phyloP scores from a whole-genome alignment of 2,797 vertebrate species.

The Poliocrania exsul region DNA sequence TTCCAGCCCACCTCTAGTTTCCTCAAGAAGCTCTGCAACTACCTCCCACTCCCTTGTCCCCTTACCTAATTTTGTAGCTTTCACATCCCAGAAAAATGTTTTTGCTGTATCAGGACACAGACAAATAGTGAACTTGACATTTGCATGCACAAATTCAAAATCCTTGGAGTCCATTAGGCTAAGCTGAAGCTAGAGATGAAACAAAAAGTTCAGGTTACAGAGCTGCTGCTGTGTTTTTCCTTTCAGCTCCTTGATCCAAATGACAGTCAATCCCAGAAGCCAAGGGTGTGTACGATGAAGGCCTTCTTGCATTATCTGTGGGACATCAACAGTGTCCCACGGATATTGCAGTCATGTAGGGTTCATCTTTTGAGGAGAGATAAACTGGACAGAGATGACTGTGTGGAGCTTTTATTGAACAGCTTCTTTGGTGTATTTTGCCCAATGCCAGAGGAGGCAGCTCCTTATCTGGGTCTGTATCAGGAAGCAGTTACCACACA shows the following conservation, averaged over 20 bases:
- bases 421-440: not conserved
- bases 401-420: not conserved
- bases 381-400: not conserved
- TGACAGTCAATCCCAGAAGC: not conserved
- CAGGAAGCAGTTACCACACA: not conserved
- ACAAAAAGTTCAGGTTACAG: not conserved
- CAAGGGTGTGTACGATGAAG: not conserved
- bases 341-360: not conserved
- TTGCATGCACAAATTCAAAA: constrained; percentile 60
- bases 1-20: not conserved
- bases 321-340: not conserved
- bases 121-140: constrained; percentile 74
- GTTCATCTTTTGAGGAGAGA: not conserved
- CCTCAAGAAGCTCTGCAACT: not conserved
- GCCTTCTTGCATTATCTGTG: not conserved
- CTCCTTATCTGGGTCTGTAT: not conserved
- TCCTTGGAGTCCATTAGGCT: constrained; percentile 37
- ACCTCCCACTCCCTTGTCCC: not conserved
- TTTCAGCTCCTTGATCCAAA: not conserved
- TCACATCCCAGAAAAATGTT: constrained; percentile 83
- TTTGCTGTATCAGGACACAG: constrained; percentile 82
- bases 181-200: constrained; percentile 39
- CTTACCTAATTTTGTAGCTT: constrained; percentile 62
- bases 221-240: not conserved
- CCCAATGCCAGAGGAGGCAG: not conserved